Percentiles rank a stretch among this genome's conserved stretches.
These are phyloP conservation scores for Cosmia trapezina DNA, from an alignment of 2,888 invertebrate species.

Conservation along the genomic window DNA sequence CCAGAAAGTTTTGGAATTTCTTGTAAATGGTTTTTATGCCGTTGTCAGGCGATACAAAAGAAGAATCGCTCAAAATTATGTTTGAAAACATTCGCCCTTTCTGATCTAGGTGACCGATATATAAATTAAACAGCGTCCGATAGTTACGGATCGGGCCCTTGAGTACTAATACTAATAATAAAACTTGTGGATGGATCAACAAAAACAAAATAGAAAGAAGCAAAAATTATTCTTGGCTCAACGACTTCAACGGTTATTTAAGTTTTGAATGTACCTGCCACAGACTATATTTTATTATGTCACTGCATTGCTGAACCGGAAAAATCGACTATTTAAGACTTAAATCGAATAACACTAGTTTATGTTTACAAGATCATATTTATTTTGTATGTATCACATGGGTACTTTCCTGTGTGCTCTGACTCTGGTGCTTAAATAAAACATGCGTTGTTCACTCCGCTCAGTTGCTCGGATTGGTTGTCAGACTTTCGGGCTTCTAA, in stretches of 20 bases:
- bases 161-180: slow-evolving; percentile 43
- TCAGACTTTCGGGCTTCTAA: too few species aligned
- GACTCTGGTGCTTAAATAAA: not conserved
- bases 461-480: not conserved
- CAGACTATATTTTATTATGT: slow-evolving; percentile 34
- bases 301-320: not conserved
- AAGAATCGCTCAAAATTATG: slow-evolving; percentile 70
- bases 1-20: slow-evolving; percentile 76
- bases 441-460: not conserved
- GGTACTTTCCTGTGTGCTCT: not conserved
- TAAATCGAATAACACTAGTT: not conserved
- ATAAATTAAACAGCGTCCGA: slow-evolving; percentile 33
- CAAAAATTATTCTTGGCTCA: slow-evolving; percentile 61
- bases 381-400: not conserved
- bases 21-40: slow-evolving; percentile 75
- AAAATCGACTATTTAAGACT: slow-evolving; percentile 35
- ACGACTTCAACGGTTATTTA: slow-evolving; percentile 72
- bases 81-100: slow-evolving; percentile 80
- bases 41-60: slow-evolving; percentile 70
- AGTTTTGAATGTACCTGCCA: slow-evolving; percentile 61
- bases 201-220: slow-evolving; percentile 65
- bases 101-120: slow-evolving; percentile 16
- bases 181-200: slow-evolving; percentile 58
- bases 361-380: not conserved
- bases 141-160: slow-evolving; percentile 20